Percentiles rank a stretch among this genome's conserved stretches.
Evolutionary conservation across 2,113 vertebrate genomes (phyloP).

Genomic region (Rhea pennata): DNA sequence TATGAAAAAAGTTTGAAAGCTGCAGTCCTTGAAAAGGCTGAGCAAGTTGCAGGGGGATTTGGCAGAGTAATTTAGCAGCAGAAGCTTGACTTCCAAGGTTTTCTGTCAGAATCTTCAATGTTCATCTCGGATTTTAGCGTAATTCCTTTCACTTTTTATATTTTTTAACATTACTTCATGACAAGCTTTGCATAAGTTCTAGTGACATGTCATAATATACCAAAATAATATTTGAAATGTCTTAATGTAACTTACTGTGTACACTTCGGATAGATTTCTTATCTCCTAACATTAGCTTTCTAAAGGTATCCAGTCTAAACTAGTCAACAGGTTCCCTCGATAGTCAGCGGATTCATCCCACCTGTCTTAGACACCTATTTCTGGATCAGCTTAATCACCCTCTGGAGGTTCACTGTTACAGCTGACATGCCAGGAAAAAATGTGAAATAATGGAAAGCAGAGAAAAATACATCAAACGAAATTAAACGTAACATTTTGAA

Average conservation of each 20-base stretch:
- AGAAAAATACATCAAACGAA: neutral
- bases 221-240: neutral
- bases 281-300: neutral
- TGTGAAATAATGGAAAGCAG: neutral
- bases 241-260: neutral
- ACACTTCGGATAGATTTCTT: neutral
- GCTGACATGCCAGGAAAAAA: neutral
- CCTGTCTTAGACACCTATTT: neutral
- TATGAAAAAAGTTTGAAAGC: neutral
- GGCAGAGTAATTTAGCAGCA: neutral
- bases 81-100: neutral
- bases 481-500: neutral
- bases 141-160: neutral
- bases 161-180: neutral
- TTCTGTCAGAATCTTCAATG: neutral
- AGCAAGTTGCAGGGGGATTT: neutral
- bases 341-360: neutral
- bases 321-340: neutral
- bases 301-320: neutral
- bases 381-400: accelerated
- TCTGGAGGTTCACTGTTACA: neutral
- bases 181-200: neutral
- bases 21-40: neutral
- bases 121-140: neutral
- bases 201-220: neutral